Base-by-base conservation (phyloP, 2,888 invertebrate genomes). In the Sussaba pulchella region DNA sequence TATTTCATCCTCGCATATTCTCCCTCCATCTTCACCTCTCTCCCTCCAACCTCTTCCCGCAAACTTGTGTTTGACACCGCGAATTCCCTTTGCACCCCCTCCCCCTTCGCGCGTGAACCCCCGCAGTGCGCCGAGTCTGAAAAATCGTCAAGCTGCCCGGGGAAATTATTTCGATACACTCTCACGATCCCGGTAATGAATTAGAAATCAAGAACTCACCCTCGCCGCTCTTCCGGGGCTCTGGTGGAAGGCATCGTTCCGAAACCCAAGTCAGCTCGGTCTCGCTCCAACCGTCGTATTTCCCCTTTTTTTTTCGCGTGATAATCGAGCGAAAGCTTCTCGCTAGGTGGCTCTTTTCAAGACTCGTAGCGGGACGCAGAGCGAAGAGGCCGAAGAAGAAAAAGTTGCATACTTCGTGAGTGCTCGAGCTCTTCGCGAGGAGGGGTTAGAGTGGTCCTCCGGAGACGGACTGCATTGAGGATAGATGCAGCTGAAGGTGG, bases 131-230 rank as follows among this genome's bases (percentile, higher is more conserved):
- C 70, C 70, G 31, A 80, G 79, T 72, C 63, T 54, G 75, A 64
- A 66, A 63, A 66, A 61, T 2, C 70, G 70, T 75, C 81, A 73
- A 84, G 82, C 82, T 83, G 84, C 83, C 83, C 77, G 69, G 83
- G 83, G 75, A 84, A 86, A 85, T 87, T 84, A 87, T 85, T 80
- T 82, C 82, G 59, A 81, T 71, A 66, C 39, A 83, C 81, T 50
- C 52, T 72, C 10, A 19, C 52, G 74, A n/a, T 31, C 54, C 14
- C 36, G 57, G 66, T 85, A 84, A 85, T 82, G 80, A 85, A 85
- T 85, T 83, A 84, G 67, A 83, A 84, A 84, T 83, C 73, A 76
- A 80, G 70, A 70, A 52, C 21, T 45, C 24, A 41, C 12, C 12
- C 66, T 0, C 4, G 19, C 5, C n/a, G 17, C 39, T 12, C 4